Conservation (phyloP, 2,113 vertebrate genomes). For the Helogale parvula region DNA sequence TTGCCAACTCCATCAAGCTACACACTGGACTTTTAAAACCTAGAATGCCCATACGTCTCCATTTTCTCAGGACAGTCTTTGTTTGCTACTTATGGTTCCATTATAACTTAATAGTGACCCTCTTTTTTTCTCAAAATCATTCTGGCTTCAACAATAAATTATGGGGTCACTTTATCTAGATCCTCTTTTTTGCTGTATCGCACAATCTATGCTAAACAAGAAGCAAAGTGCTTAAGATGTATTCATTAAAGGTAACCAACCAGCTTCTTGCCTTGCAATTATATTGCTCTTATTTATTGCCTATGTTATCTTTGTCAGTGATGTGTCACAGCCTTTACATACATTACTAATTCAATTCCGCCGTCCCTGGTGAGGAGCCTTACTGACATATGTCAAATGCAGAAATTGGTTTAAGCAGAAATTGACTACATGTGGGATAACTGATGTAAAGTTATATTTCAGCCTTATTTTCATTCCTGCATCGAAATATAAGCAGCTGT, state of each 20-base stretch:
- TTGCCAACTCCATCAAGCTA: not conserved
- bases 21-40: not conserved
- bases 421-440: not conserved
- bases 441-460: not conserved
- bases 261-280: not conserved
- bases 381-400: not conserved
- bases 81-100: not conserved
- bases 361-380: not conserved
- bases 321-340: not conserved
- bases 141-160: constrained; percentile 5
- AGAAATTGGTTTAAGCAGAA: constrained; percentile 38
- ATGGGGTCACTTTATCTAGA: not conserved
- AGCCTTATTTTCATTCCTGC: not conserved
- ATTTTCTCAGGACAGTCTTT: not conserved
- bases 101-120: not conserved
- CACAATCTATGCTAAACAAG: not conserved
- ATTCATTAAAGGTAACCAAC: constrained; percentile 40
- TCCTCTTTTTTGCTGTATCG: not conserved
- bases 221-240: not conserved
- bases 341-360: constrained; percentile 21
- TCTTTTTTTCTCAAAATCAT: not conserved
- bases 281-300: constrained; percentile 40
- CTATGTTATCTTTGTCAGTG: not conserved
- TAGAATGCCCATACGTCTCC: not conserved
- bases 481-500: constrained; percentile 22